Evolutionary conservation across 2,797 vertebrate genomes (phyloP).

Genomic region (Chromobotia macracanthus): DNA sequence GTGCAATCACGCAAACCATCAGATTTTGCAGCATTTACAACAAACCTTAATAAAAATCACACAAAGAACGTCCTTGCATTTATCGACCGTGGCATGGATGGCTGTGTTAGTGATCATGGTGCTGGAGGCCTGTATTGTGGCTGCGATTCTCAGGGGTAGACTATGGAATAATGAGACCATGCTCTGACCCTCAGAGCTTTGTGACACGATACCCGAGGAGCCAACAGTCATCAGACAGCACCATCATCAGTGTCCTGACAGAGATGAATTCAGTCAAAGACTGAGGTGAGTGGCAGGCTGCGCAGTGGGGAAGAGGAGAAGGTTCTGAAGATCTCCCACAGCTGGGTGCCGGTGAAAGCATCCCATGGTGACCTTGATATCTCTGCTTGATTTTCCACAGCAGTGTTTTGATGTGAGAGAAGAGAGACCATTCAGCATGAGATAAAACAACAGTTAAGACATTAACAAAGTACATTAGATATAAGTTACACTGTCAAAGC

Average conservation of each 20-base stretch:
- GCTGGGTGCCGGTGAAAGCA: slow-evolving; percentile 40
- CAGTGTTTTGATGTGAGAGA: not conserved
- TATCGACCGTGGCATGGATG: slow-evolving; percentile 62
- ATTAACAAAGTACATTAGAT: slow-evolving; percentile 5
- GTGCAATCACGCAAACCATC: slow-evolving; percentile 48
- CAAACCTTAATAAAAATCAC: slow-evolving; percentile 56
- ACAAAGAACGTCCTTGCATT: slow-evolving; percentile 62
- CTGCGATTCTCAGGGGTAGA: slow-evolving; percentile 59
- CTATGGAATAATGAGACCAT: slow-evolving; percentile 52
- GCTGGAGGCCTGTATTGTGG: slow-evolving; percentile 46
- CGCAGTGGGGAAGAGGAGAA: slow-evolving; percentile 54
- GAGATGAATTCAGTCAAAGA: slow-evolving; percentile 72
- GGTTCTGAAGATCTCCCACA: slow-evolving; percentile 15
- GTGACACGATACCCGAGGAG: slow-evolving; percentile 63
- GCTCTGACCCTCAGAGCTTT: not conserved
- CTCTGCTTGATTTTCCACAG: slow-evolving; percentile 70
- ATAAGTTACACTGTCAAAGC: not conserved
- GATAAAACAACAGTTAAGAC: slow-evolving; percentile 72
- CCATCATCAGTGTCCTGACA: slow-evolving; percentile 70
- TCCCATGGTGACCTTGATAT: slow-evolving; percentile 66
- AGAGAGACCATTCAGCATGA: slow-evolving; percentile 59
- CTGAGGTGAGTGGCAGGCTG: slow-evolving; percentile 72
- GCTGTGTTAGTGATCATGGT: slow-evolving; percentile 38
- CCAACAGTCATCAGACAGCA: slow-evolving; percentile 59
- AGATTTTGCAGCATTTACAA: slow-evolving; percentile 60